Evolutionary conservation across 2,113 vertebrate genomes (phyloP).

Genomic region (Brevimyrus niger): DNA sequence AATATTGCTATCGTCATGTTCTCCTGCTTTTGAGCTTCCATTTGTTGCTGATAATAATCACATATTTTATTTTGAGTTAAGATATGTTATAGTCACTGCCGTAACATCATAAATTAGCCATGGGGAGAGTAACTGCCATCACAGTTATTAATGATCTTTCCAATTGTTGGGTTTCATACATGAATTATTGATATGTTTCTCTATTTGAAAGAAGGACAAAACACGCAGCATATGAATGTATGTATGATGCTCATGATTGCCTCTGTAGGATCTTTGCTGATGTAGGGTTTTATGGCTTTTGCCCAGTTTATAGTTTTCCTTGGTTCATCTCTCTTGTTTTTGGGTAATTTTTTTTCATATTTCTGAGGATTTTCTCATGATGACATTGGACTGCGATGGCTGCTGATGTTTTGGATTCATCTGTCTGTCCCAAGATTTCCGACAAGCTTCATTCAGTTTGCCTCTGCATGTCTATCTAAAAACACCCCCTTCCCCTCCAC

Average conservation of each 20-base stretch:
- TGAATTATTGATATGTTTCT: slow-evolving; percentile 52
- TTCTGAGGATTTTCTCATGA: neutral
- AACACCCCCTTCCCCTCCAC: neutral
- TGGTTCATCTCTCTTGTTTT: neutral
- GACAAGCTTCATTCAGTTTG: neutral
- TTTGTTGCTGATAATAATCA: slow-evolving; percentile 17
- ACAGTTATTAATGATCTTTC: slow-evolving; percentile 55
- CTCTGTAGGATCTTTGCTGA: neutral
- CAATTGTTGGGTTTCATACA: slow-evolving; percentile 47
- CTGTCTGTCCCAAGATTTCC: neutral
- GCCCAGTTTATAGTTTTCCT: neutral
- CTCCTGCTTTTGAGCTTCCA: slow-evolving; percentile 8
- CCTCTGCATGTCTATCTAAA: neutral
- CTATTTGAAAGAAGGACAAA: slow-evolving; percentile 25
- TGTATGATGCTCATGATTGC: neutral
- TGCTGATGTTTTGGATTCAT: neutral
- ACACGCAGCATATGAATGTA: neutral
- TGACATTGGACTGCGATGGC: neutral
- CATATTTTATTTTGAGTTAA: slow-evolving; percentile 18
- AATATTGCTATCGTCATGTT: neutral
- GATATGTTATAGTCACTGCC: slow-evolving; percentile 19
- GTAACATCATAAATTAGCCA: slow-evolving; percentile 40
- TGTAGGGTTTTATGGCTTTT: neutral
- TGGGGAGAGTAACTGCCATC: slow-evolving; percentile 39
- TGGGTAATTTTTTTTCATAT: neutral